Evolutionary conservation across 2,113 vertebrate genomes (phyloP).

Genomic region (Sorex araneus): DNA sequence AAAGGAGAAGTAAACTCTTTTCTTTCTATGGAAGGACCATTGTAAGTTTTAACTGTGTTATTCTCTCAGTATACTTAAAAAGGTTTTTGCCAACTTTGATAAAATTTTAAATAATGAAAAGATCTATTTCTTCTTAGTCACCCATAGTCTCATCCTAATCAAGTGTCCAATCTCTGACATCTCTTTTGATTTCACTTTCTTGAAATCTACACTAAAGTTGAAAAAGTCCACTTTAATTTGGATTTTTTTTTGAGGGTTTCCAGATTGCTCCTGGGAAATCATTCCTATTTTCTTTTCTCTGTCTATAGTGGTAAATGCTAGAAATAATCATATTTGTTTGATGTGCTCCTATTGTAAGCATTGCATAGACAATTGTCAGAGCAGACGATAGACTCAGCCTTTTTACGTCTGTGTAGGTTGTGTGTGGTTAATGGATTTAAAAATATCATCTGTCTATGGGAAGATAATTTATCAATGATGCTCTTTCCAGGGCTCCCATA

Average conservation of each 20-base stretch:
- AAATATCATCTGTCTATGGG: background rate
- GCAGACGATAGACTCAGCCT: background rate
- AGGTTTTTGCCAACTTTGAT: background rate
- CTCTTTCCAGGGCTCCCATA: background rate
- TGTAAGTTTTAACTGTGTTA: background rate
- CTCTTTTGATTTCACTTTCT: background rate
- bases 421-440: conserved; percentile 24
- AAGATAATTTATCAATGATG: background rate
- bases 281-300: background rate
- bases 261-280: background rate
- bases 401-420: background rate
- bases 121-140: background rate
- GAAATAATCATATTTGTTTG: background rate
- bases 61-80: background rate
- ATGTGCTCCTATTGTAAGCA: background rate
- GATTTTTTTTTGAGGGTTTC: conserved; percentile 17
- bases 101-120: background rate
- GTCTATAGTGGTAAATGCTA: background rate
- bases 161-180: background rate
- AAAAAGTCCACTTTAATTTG: background rate
- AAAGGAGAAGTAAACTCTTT: background rate
- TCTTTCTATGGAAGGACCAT: background rate
- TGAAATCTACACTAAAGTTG: background rate
- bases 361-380: conserved; percentile 8
- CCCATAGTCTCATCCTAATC: background rate